Base-by-base conservation (phyloP, 2,113 vertebrate species). In the Sinocyclocheilus anophthalmus region DNA sequence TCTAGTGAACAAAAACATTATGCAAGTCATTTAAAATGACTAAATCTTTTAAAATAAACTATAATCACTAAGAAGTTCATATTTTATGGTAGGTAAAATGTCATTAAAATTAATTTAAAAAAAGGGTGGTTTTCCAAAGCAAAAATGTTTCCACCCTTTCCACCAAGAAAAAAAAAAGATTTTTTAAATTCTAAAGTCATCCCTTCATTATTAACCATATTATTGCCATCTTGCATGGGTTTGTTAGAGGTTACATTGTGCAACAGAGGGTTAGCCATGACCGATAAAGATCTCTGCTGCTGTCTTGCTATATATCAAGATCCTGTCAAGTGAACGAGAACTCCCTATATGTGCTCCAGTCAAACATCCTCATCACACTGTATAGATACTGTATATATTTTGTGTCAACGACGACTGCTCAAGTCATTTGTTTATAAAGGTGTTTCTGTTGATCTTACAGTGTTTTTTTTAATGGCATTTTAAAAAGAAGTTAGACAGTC, bases 241-340 rank as follows among this genome's bases (percentile, higher is more conserved):
- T 73, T 73, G 3, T 42, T 22, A 22, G 18, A 42, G 18, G 9
- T 20, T 22, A 20, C 37, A 73, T 73, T 73, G 5, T 73, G 20
- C 70, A 42, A 3, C 2, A n/a, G 20, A 73, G 20, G 37, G 37
- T 73, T 42, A n/a, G 37, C 37, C 22, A n/a, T 37, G 20, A 39
- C 20, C 16, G 59, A 80, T 80, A 48, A 63, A 10, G 57, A 80
- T 80, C 50, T 37, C 50, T 78, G 2, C 77, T 61, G 33, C 57
- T n/a, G 33, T 59, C 10, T 42, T 80, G 33, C 55, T 24, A 24
- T 26, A 63, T 2, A 63, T 63, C 20, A 80, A 63, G 6, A 45
- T 80, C 77, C 37, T 63, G 22, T 45, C 12, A 22, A 22, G 18
- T 33, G 20, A 55, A 30, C 2, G 3, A 20, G 5, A 14, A 26